These are phyloP conservation scores for Heptranchias perlo DNA, from an alignment of 2,113 vertebrate species.

Conservation along the genomic window DNA sequence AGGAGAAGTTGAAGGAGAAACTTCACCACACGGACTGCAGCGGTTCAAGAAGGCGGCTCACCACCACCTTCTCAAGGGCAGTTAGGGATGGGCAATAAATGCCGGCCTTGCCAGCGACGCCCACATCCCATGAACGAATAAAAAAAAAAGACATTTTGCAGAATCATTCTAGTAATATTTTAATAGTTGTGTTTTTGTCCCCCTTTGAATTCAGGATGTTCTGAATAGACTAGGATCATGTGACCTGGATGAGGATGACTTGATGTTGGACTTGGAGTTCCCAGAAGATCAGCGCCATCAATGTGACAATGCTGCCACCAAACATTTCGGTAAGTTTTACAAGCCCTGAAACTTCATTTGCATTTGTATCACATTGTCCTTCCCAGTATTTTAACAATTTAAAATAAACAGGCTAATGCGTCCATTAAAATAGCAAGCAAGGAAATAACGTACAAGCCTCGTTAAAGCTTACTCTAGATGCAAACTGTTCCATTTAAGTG, in stretches of 20 bases:
- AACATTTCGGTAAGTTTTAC: constrained; percentile 65
- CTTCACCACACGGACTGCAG: no score
- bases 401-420: not conserved
- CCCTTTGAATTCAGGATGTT: constrained; percentile 64
- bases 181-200: constrained; percentile 31
- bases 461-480: not conserved
- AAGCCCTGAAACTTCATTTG: not conserved
- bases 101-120: no score
- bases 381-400: not conserved
- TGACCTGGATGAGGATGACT: constrained; percentile 92
- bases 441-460: not conserved
- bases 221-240: constrained; percentile 92
- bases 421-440: not conserved
- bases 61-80: no score
- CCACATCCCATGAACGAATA: no score
- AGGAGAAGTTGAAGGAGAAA: no score
- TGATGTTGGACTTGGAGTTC: constrained; percentile 94
- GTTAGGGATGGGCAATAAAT: no score
- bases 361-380: not conserved
- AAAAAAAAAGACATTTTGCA: not conserved
- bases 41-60: no score
- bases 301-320: not conserved
- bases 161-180: not conserved
- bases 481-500: not conserved
- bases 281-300: constrained; percentile 79